phyloP scores from a whole-genome alignment of 1,140 invertebrate genomes.

The Drosophila navojoa region DNA sequence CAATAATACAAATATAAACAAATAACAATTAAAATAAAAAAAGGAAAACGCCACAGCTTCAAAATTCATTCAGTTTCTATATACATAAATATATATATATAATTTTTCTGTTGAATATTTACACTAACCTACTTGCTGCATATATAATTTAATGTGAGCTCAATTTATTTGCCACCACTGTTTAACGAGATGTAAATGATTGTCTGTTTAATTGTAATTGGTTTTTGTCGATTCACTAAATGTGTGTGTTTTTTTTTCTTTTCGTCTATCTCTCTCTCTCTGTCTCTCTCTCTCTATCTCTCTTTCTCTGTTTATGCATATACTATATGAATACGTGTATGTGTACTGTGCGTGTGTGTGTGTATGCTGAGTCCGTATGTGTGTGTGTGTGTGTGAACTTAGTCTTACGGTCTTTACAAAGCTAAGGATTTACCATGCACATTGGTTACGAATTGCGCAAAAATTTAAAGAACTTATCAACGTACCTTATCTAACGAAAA shows the following conservation, averaged over 20 bases:
- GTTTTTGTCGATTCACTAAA: constrained; percentile 76
- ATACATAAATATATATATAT: constrained; percentile 41
- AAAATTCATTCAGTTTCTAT: constrained; percentile 55
- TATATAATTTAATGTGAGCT: constrained; percentile 73
- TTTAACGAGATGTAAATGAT: constrained; percentile 74
- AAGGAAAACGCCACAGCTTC: constrained; percentile 48
- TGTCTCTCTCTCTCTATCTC: constrained; percentile 8
- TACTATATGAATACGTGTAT: constrained; percentile 38
- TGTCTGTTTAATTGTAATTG: constrained; percentile 75
- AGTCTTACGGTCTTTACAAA: constrained; percentile 44
- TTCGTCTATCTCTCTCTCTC: constrained; percentile 43
- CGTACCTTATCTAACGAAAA: constrained; percentile 43
- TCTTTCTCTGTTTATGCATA: constrained; percentile 55
- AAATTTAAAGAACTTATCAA: constrained; percentile 33
- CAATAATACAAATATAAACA: constrained; percentile 1
- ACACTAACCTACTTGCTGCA: constrained; percentile 71
- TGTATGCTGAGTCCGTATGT: constrained; percentile 31
- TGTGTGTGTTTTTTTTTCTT: constrained; percentile 48
- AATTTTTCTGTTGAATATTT: constrained; percentile 60
- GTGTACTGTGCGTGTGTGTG: constrained; percentile 22
- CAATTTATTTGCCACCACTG: constrained; percentile 71
- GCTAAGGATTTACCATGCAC: constrained; percentile 52
- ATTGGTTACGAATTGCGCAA: constrained; percentile 59
- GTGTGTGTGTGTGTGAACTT: constrained; percentile 42
- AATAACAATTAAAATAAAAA: constrained; percentile 41